These are phyloP conservation scores for Halictus quadricinctus DNA, from an alignment of 2,888 invertebrate genomes.

Conservation along the genomic window DNA sequence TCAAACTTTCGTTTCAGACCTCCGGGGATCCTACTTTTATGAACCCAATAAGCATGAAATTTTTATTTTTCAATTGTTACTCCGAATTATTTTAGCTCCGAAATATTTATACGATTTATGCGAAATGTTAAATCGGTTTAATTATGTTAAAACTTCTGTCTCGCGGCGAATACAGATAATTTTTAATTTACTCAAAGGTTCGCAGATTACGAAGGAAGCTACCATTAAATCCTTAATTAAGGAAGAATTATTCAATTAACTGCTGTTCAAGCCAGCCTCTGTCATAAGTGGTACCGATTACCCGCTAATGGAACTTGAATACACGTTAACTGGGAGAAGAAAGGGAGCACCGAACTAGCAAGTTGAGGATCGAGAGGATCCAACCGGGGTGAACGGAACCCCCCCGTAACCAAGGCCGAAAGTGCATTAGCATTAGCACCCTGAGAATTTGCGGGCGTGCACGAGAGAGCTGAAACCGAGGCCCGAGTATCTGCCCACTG, in stretches of 20 bases:
- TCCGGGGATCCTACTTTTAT: not conserved
- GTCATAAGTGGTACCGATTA: not conserved
- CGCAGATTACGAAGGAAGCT: not conserved
- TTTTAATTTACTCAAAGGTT: not conserved
- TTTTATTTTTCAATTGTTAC: no score
- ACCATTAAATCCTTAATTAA: not conserved
- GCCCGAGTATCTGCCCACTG: constrained; percentile 32
- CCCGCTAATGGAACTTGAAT: not conserved
- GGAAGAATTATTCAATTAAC: not conserved
- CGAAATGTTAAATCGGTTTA: no score
- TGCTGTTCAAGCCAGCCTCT: not conserved
- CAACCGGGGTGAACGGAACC: constrained; percentile 18
- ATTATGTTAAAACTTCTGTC: not conserved
- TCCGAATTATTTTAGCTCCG: no score
- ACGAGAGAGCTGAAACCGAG: constrained; percentile 9
- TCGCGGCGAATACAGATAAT: not conserved
- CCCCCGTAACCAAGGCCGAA: constrained; percentile 1
- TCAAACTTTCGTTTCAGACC: not conserved
- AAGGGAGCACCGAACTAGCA: not conserved
- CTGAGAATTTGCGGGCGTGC: constrained; percentile 35
- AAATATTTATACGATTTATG: no score
- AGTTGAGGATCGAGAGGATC: not conserved
- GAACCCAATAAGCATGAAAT: not conserved
- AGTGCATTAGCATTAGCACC: constrained; percentile 12
- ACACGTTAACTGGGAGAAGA: not conserved